A percentile compares a stretch with the other conserved stretches of the same genome.
These are phyloP conservation scores for Mormyrops boulengeri DNA, from an alignment of 2,797 vertebrate genomes.

Conservation along the genomic window DNA sequence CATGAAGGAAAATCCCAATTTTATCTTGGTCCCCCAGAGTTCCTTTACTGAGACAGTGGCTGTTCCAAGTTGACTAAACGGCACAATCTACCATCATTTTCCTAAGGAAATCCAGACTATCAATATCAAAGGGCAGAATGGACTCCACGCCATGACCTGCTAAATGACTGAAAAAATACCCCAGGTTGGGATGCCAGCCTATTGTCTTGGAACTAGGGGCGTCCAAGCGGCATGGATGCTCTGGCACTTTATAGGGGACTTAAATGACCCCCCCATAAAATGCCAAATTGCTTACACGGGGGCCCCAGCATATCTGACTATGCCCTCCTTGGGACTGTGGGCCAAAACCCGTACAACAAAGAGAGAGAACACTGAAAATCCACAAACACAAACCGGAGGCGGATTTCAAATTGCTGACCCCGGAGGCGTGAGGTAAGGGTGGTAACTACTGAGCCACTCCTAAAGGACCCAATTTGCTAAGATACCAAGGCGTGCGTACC, in stretches of 20 bases:
- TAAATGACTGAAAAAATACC: neutral
- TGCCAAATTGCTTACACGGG: neutral
- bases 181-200: neutral
- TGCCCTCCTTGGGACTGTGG: neutral
- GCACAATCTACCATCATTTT: constrained; percentile 10
- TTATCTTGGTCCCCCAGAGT: neutral
- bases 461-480: neutral
- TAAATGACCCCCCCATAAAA: neutral
- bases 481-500: neutral
- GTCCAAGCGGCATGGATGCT: neutral
- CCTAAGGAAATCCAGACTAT: constrained; percentile 2
- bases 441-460: neutral
- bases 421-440: neutral
- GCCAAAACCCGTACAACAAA: neutral
- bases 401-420: neutral
- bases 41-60: constrained; percentile 12
- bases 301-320: neutral
- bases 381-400: neutral
- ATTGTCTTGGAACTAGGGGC: neutral
- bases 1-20: constrained; percentile 6
- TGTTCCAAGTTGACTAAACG: neutral
- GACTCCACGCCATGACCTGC: neutral
- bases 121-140: neutral
- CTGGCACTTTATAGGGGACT: neutral
- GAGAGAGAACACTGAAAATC: neutral